Base-by-base conservation (phyloP, 2,113 vertebrate species). In the Corvus cornix region DNA sequence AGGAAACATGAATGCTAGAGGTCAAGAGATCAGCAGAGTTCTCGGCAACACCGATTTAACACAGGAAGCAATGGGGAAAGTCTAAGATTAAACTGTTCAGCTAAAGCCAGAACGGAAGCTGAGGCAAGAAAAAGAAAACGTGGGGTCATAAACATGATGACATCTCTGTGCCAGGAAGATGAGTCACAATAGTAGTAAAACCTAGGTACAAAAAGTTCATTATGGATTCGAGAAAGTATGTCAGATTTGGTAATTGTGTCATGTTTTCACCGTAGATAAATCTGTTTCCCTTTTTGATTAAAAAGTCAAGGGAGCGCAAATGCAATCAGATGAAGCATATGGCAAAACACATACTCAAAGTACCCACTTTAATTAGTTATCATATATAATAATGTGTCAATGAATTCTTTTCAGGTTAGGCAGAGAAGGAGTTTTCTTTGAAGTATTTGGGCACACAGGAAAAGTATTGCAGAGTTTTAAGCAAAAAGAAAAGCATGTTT, bases 71-170 rank as follows among this genome's bases (percentile, higher is more conserved):
- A 28, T 58, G 70, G 48, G 30, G 55, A 87, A 96, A 67, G 43
- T 63, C 43, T 49, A 72, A 94, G 41, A 59, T 84, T 52, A 53
- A 94, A 53, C 31, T 84, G 85, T 82, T 90, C 83, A 20, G 70
- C 66, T 95, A 76, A 70, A 89, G 77, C 35, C 72, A 82, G 68
- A 96, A 73, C 5, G 73, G 94, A 97, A 97, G 78, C 0, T 68
- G 58, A 56, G 73, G 90, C 52, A 96, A 89, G 83, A 93, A 79
- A 81, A 93, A 58, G n/a, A 90, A 84, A 88, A 85, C 58, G 68
- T 7, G 8, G 48, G 84, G 83, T 91, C 62, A 62, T 73, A 90
- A 89, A 79, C 10, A 35, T 55, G 44, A 87, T 89, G 93, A 74
- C 63, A 80, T 70, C 43, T 74, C 63, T 74, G 24, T 79, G 28